These are phyloP conservation scores for Coluber constrictor DNA, from an alignment of 2,797 vertebrate genomes.

Conservation along the genomic window DNA sequence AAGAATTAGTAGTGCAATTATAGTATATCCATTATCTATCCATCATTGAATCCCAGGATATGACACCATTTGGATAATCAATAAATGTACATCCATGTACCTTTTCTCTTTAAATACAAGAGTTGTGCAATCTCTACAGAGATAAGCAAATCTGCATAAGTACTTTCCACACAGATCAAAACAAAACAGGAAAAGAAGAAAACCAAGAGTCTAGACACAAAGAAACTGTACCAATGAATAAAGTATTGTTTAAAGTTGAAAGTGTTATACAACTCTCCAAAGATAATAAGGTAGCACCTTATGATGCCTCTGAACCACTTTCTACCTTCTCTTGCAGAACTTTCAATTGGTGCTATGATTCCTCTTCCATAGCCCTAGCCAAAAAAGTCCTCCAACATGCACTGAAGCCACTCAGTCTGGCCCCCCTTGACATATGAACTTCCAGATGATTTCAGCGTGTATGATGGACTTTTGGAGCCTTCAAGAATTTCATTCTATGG, in stretches of 20 bases:
- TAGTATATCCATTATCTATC: not conserved
- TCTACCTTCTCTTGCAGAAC: not conserved
- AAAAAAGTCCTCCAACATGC: not conserved
- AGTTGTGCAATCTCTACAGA: not conserved
- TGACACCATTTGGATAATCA: not conserved
- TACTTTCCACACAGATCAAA: not conserved
- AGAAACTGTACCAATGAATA: not conserved
- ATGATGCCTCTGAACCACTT: not conserved
- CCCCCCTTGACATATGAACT: not conserved
- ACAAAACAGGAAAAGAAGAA: not conserved
- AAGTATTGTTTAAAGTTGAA: not conserved
- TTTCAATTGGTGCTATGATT: not conserved
- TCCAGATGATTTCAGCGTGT: not conserved
- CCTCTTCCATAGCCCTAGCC: not conserved
- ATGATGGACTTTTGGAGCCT: not conserved
- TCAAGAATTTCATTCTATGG: not conserved
- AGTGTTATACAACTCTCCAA: not conserved
- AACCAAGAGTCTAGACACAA: not conserved
- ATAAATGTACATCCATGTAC: not conserved
- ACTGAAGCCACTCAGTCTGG: not conserved
- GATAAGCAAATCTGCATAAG: not conserved
- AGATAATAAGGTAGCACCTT: not conserved
- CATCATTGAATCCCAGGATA: not conserved
- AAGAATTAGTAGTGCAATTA: not conserved
- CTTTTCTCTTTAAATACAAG: not conserved